Conservation (phyloP, 2,888 invertebrate genomes). For the Hydrotaea cyrtoneurina region DNA sequence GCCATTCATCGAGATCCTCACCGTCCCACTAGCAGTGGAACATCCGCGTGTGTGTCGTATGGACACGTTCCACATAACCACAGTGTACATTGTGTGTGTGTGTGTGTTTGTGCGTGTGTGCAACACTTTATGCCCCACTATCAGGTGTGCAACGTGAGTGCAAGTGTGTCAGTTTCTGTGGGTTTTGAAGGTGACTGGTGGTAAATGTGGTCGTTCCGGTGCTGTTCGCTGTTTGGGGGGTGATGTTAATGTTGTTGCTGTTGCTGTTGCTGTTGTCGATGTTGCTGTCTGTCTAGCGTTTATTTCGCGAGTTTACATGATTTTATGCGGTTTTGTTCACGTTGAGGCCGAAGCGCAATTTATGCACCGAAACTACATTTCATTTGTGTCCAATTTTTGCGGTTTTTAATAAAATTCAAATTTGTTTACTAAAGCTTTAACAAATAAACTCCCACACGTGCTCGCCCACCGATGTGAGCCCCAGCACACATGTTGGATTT, state of each 20-base stretch:
- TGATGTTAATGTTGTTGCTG: not conserved
- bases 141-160: constrained; percentile 16
- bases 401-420: constrained; percentile 69
- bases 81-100: constrained; percentile 18
- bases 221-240: no score
- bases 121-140: not conserved
- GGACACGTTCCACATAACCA: constrained; percentile 47
- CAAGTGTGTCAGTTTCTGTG: constrained; percentile 14
- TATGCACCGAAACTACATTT: constrained; percentile 62
- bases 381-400: constrained; percentile 65
- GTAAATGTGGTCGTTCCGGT: not conserved
- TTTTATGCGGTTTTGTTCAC: constrained; percentile 50
- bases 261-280: not conserved
- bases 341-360: constrained; percentile 53
- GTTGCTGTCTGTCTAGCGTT: not conserved
- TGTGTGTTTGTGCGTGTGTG: no score
- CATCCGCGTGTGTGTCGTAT: constrained; percentile 36
- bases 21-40: not conserved
- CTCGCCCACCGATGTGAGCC: constrained; percentile 2
- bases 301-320: constrained; percentile 53
- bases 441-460: not conserved
- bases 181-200: not conserved
- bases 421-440: constrained; percentile 53
- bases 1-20: not conserved
- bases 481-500: no score